Evolutionary conservation across 1,140 invertebrate species (phyloP).

Genomic region (Stegodyphus dumicola): DNA sequence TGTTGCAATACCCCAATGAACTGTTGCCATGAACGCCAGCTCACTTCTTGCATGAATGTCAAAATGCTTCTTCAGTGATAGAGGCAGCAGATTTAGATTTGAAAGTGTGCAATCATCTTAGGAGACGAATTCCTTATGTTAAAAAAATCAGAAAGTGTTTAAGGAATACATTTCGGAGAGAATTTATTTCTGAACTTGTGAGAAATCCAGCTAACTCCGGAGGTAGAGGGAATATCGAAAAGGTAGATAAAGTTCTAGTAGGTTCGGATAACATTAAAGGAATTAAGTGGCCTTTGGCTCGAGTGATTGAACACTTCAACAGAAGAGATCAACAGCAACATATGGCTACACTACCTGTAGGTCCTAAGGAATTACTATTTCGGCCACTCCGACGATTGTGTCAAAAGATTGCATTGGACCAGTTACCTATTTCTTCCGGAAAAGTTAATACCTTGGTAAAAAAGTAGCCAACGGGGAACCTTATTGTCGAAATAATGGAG

Average conservation of each 20-base stretch:
- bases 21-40: neutral
- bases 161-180: neutral
- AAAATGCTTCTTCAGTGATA: neutral
- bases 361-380: no score
- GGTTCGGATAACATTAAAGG: neutral
- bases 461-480: no score
- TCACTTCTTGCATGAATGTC: slow-evolving; percentile 7
- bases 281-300: neutral
- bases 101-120: neutral
- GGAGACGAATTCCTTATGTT: neutral
- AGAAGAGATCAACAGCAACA: neutral
- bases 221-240: no score
- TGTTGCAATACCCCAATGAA: neutral
- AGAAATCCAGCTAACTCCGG: neutral
- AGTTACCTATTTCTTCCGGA: no score
- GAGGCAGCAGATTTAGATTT: neutral
- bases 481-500: no score
- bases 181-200: neutral
- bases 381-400: no score
- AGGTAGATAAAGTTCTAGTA: neutral
- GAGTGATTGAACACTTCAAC: neutral
- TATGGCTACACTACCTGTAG: neutral
- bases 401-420: no score
- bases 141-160: neutral
- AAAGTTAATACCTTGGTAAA: no score